Percentiles rank a stretch among this genome's conserved stretches.
phyloP scores from a whole-genome alignment of 2,113 vertebrate genomes.

The Malurus melanocephalus region DNA sequence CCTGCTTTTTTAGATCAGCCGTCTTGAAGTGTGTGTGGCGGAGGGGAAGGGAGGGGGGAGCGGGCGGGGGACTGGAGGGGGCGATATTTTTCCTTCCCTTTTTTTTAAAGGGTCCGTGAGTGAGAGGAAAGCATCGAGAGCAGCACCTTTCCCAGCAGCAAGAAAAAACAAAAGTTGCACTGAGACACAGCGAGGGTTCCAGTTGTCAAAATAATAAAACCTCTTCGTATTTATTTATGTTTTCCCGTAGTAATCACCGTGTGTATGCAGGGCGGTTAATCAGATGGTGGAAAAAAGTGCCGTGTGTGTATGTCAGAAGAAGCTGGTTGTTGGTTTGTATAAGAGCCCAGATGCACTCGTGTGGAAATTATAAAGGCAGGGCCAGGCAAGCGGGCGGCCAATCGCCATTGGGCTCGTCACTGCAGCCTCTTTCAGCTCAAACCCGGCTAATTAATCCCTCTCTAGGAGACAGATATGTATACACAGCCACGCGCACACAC shows the following conservation, averaged over 20 bases:
- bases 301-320: slow-evolving; percentile 76
- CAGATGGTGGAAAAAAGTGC: slow-evolving; percentile 69
- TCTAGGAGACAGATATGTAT: slow-evolving; percentile 68
- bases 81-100: slow-evolving; percentile 43
- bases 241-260: slow-evolving; percentile 70
- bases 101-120: slow-evolving; percentile 62
- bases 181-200: slow-evolving; percentile 69
- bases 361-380: slow-evolving; percentile 96
- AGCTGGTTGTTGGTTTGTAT: slow-evolving; percentile 86
- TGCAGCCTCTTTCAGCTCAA: slow-evolving; percentile 80
- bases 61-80: neutral
- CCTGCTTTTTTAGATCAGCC: slow-evolving; percentile 65
- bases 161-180: slow-evolving; percentile 68
- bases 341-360: slow-evolving; percentile 86
- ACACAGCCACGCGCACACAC: slow-evolving; percentile 54
- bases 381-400: slow-evolving; percentile 86
- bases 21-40: slow-evolving; percentile 41
- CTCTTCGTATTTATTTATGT: slow-evolving; percentile 70
- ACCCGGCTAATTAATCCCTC: slow-evolving; percentile 88
- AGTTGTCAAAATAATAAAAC: slow-evolving; percentile 72
- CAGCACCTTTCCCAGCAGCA: slow-evolving; percentile 68
- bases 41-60: neutral
- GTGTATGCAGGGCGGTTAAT: slow-evolving; percentile 68
- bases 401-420: slow-evolving; percentile 91
- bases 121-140: slow-evolving; percentile 43